A percentile compares a stretch with the other conserved stretches of the same genome.
phyloP scores from a whole-genome alignment of 2,888 invertebrate genomes.

The Dioctria rufipes region DNA sequence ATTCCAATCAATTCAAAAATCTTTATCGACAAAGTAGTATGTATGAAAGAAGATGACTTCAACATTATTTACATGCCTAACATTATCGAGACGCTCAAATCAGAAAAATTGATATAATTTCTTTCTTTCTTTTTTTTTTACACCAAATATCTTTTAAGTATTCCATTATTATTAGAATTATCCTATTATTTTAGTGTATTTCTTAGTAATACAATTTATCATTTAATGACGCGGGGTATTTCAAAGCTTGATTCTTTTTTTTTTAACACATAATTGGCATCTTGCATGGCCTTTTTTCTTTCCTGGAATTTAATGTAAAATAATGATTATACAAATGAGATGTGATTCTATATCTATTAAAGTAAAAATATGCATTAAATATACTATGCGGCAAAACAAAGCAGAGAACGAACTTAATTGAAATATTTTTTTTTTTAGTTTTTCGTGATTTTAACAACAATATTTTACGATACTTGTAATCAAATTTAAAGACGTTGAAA shows the following conservation, averaged over 20 bases:
- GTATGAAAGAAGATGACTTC: constrained; percentile 1
- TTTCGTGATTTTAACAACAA: no score
- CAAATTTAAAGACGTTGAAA: no score
- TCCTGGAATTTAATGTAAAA: no score
- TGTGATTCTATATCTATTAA: neutral
- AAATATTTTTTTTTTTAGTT: no score
- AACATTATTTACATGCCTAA: constrained; percentile 30
- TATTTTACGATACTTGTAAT: no score
- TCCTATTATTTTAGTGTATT: neutral
- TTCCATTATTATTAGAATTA: neutral
- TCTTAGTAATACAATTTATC: neutral
- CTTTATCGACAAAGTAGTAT: constrained; percentile 10
- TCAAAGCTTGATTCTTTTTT: neutral
- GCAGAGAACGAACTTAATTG: no score
- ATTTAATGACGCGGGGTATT: neutral
- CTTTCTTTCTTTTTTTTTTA: neutral
- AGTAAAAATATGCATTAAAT: no score
- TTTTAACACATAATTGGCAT: no score
- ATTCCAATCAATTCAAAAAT: constrained; percentile 32
- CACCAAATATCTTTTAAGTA: neutral
- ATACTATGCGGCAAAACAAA: no score
- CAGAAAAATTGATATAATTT: constrained; percentile 28
- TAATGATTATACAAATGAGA: no score
- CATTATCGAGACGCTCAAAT: constrained; percentile 3
- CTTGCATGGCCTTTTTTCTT: no score